Evolutionary conservation across 2,113 vertebrate genomes (phyloP).

Genomic region (Lanius collurio): DNA sequence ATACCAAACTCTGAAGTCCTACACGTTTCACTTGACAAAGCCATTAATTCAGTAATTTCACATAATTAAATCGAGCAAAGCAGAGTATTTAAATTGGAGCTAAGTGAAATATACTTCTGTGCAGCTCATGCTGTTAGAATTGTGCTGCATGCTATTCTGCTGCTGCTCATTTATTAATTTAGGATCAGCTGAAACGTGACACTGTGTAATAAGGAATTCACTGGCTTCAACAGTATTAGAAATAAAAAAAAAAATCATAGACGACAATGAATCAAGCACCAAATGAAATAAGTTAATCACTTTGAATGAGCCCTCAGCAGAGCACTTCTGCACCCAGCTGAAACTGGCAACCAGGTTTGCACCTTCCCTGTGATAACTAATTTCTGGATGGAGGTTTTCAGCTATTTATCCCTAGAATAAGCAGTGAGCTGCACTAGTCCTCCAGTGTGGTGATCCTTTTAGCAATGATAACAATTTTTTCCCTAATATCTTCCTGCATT

Average conservation of each 20-base stretch:
- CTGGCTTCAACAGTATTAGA: neutral
- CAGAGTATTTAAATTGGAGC: slow-evolving; percentile 58
- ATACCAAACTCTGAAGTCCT: slow-evolving; percentile 35
- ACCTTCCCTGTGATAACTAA: slow-evolving; percentile 25
- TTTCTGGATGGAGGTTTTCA: slow-evolving; percentile 36
- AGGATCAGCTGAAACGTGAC: neutral
- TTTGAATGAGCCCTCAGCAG: slow-evolving; percentile 16
- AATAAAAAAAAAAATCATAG: neutral
- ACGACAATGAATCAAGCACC: neutral
- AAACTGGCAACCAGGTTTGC: neutral
- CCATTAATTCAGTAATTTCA: slow-evolving; percentile 68
- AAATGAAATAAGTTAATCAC: slow-evolving; percentile 12
- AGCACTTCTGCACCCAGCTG: slow-evolving; percentile 34
- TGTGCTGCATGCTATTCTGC: slow-evolving; percentile 57
- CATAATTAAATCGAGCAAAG: slow-evolving; percentile 64
- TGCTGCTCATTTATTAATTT: slow-evolving; percentile 65
- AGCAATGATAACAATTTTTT: neutral
- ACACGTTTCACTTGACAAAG: slow-evolving; percentile 56
- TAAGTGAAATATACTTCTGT: slow-evolving; percentile 67
- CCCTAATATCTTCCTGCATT: neutral
- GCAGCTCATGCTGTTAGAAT: slow-evolving; percentile 58
- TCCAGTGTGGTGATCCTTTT: neutral
- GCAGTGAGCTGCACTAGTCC: neutral
- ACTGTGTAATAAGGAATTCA: neutral
- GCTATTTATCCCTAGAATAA: slow-evolving; percentile 43